Percentiles rank a stretch among this genome's conserved stretches.
These are phyloP conservation scores for Hetaerina americana DNA, from an alignment of 1,140 invertebrate species.

Conservation along the genomic window DNA sequence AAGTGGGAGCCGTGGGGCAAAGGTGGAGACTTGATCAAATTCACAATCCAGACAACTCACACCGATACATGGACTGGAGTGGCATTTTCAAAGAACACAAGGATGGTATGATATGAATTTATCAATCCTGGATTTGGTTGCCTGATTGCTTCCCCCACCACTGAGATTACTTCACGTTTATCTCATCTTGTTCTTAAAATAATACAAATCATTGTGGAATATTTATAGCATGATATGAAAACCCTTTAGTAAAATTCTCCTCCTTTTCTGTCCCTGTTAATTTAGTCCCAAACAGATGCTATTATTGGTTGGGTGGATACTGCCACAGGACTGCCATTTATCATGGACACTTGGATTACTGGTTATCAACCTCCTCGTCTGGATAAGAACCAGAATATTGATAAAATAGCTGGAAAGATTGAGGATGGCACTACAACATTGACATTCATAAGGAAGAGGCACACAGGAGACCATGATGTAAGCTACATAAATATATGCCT, in stretches of 20 bases:
- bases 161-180: too few species aligned
- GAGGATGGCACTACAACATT: conserved; percentile 66
- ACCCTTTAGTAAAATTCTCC: too few species aligned
- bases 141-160: too few species aligned
- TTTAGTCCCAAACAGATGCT: conserved; percentile 67
- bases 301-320: conserved; percentile 77
- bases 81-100: conserved; percentile 74
- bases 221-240: too few species aligned
- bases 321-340: conserved; percentile 54
- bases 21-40: conserved; percentile 59
- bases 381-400: conserved; percentile 63
- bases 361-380: conserved; percentile 53
- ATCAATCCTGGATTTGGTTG: too few species aligned
- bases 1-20: conserved; percentile 64
- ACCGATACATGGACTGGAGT: conserved; percentile 86
- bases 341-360: conserved; percentile 79
- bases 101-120: conserved; percentile 68
- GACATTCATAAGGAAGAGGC: conserved; percentile 62
- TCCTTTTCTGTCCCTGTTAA: conserved; percentile 17
- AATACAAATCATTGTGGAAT: too few species aligned
- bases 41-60: conserved; percentile 72
- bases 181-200: too few species aligned
- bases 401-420: conserved; percentile 50
- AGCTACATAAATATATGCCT: conserved; percentile 6
- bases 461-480: conserved; percentile 59